phyloP scores from a whole-genome alignment of 53 echinoderm and acorn worm species.

The Arbacia lixula region DNA sequence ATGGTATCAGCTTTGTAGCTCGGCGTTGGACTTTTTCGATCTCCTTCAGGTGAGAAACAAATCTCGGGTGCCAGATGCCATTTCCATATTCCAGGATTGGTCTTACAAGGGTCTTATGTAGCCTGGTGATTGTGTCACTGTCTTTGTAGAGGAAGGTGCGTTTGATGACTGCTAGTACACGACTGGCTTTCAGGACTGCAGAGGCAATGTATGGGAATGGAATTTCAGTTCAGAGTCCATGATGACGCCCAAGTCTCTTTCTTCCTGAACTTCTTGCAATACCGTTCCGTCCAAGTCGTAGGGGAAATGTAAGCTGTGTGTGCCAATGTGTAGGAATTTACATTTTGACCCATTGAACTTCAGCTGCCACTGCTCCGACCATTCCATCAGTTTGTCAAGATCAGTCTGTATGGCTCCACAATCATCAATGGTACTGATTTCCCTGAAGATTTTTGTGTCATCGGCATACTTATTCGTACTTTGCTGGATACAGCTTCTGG shows the following conservation, averaged over 20 bases:
- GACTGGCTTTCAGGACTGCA: not conserved
- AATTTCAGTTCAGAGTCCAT: not conserved
- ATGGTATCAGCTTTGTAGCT: conserved; percentile 17
- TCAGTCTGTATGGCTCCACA: not conserved
- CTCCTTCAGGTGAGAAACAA: not conserved
- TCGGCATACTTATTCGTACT: not conserved
- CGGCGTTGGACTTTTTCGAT: conserved; percentile 12
- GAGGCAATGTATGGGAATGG: not conserved
- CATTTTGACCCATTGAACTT: not conserved
- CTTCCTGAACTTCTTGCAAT: not conserved
- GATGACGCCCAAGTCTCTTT: not conserved
- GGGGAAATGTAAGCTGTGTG: not conserved
- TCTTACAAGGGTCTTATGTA: not conserved
- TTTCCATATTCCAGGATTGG: conserved; percentile 16
- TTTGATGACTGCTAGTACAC: not conserved
- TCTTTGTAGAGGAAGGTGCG: not conserved
- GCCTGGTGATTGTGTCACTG: not conserved
- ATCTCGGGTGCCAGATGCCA: not conserved
- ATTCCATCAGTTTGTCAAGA: not conserved
- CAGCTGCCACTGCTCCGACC: not conserved
- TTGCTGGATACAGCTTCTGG: not conserved
- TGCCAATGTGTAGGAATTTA: not conserved
- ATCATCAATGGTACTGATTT: not conserved
- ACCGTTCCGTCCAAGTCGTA: not conserved
- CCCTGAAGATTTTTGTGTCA: not conserved